Evolutionary conservation across 2,888 invertebrate species (phyloP).

Genomic region (Polyommatus icarus): DNA sequence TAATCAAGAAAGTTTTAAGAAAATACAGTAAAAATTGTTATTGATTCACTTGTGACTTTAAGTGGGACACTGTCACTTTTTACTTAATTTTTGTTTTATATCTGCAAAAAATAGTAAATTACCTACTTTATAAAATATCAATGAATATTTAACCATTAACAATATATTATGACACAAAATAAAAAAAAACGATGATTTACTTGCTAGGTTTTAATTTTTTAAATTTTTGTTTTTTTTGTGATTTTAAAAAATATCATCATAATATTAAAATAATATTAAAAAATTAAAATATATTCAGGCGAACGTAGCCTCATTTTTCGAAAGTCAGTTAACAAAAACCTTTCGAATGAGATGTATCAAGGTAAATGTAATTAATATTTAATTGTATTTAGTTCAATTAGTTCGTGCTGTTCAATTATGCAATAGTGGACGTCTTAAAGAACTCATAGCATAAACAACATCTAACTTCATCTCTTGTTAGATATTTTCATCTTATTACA

Average conservation of each 20-base stretch:
- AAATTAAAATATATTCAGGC: too few relatives aligned
- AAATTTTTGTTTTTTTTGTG: neutral
- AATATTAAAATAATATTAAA: neutral
- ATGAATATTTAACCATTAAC: too few relatives aligned
- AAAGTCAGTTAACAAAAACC: neutral
- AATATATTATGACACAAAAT: neutral
- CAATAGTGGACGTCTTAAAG: neutral
- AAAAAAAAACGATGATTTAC: too few relatives aligned
- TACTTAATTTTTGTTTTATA: neutral
- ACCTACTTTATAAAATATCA: too few relatives aligned
- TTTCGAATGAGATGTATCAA: conserved; percentile 21
- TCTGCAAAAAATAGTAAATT: too few relatives aligned
- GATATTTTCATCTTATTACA: too few relatives aligned
- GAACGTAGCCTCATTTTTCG: neutral
- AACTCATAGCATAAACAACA: neutral
- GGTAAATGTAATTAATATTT: conserved; percentile 13
- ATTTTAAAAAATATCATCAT: too few relatives aligned
- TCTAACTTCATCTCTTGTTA: neutral
- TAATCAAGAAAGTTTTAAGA: neutral
- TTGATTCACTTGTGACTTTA: neutral
- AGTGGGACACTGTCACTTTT: neutral
- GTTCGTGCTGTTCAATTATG: neutral
- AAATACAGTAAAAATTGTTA: neutral
- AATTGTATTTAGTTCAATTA: neutral
- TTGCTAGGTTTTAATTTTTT: too few relatives aligned